These are phyloP conservation scores for Parambassis ranga DNA, from an alignment of 2,797 vertebrate species.

Conservation along the genomic window DNA sequence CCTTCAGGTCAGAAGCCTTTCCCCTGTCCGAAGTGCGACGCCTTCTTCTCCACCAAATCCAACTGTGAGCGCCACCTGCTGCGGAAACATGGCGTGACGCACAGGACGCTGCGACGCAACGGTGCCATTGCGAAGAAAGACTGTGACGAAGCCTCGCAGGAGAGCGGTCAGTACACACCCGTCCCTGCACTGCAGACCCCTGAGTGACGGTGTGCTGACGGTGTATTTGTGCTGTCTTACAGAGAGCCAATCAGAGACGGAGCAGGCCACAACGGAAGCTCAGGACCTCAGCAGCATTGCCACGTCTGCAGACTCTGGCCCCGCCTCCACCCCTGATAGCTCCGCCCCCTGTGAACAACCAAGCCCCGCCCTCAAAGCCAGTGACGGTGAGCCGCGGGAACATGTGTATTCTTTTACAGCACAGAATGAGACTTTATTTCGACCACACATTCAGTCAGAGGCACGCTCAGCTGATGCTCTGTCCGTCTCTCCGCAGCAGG, in stretches of 20 bases:
- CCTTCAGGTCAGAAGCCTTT: constrained; percentile 87
- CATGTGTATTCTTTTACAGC: too few species aligned
- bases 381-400: constrained; percentile 29
- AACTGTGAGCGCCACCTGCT: constrained; percentile 93
- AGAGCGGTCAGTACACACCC: constrained; percentile 71
- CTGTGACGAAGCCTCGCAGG: constrained; percentile 78
- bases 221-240: background rate
- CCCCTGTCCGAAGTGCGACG: constrained; percentile 85
- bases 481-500: constrained; percentile 29
- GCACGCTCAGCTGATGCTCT: too few species aligned
- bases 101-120: constrained; percentile 83
- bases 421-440: too few species aligned
- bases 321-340: background rate
- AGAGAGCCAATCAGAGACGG: constrained; percentile 89
- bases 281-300: constrained; percentile 77
- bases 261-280: constrained; percentile 74
- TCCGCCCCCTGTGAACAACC: background rate
- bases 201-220: too few species aligned
- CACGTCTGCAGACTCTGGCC: constrained; percentile 32
- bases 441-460: too few species aligned
- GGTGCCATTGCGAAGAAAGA: constrained; percentile 79
- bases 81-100: constrained; percentile 85
- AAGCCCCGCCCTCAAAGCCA: constrained; percentile 48
- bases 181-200: too few species aligned
- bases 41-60: constrained; percentile 90